Base-by-base conservation (phyloP, 2,113 vertebrate species). In the Sylvilagus bachmani region DNA sequence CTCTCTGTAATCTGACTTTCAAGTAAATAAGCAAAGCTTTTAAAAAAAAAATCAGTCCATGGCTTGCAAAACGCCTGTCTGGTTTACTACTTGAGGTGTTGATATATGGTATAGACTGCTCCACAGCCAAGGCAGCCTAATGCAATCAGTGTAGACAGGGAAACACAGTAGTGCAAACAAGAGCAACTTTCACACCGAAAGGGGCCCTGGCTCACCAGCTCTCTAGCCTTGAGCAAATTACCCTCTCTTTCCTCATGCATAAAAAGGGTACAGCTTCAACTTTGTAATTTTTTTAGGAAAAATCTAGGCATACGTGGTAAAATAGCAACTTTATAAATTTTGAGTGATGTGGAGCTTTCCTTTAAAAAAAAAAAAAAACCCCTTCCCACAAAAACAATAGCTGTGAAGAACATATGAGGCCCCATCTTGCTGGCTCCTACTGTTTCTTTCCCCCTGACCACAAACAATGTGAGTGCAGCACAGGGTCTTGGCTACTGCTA, bases 81-180 rank as follows among this genome's bases (percentile, higher is more conserved):
- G 55, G 19, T 33, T n/a, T 6, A 13, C 19, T 25, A 0, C 2
- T 0, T 6, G 1, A 16, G 33, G 16, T 14, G 7, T 49, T 3
- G 22, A 4, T 17, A 24, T 49, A 29, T 49, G 79, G 31, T 17
- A 1, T 1, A 3, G 1, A 49, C 1, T 9, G 55, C 14, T 19
- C 2, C 27, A 29, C 6, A 61, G 21, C 14, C 0, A 1, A 14
- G 0, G 12, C 0, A 10, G n/a, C n/a, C n/a, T n/a, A n/a, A n/a
- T n/a, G n/a, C n/a, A n/a, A n/a, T n/a, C n/a, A 10, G 4, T 6
- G 44, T 8, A 19, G 22, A 10, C 5, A 25, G 64, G 33, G 9
- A 67, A 25, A 8, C 3, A 11, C 22, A 31, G 33, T 31, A 61
- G 29, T 27, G 19, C 2, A 66, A 51, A n/a, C 1, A 4, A 22